Percentiles rank a stretch among this genome's conserved stretches.
Evolutionary conservation across 2,797 vertebrate species (phyloP).

Genomic region (Hypotaenidia okinawae): DNA sequence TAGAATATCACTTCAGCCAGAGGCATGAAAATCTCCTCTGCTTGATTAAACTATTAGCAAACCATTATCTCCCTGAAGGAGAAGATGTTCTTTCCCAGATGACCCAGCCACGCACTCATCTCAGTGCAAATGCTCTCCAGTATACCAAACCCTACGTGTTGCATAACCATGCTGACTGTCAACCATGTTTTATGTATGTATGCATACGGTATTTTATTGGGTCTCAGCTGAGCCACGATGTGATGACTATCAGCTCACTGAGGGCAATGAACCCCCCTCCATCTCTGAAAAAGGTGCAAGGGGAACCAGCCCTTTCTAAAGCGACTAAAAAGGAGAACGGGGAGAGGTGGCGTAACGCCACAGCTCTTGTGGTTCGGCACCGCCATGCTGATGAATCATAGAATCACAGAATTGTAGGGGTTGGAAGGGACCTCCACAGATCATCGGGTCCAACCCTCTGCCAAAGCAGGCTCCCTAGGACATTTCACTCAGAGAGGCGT

Average conservation of each 20-base stretch:
- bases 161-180: not conserved
- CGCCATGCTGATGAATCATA: accelerated
- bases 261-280: not conserved
- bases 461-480: no score
- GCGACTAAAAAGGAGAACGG: not conserved
- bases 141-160: not conserved
- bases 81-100: conserved; percentile 21
- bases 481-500: no score
- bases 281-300: accelerated
- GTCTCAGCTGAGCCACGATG: not conserved
- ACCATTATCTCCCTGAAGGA: conserved; percentile 38
- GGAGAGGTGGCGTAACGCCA: not conserved
- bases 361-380: not conserved
- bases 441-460: no score
- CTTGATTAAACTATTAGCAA: conserved; percentile 60
- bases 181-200: not conserved
- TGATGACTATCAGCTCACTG: not conserved
- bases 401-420: no score
- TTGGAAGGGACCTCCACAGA: no score
- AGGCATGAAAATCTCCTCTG: conserved; percentile 29
- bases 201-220: not conserved
- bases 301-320: not conserved
- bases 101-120: not conserved
- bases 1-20: not conserved
- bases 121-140: not conserved